Percentiles rank a stretch among this genome's conserved stretches.
These are phyloP conservation scores for Rhodeus uyekii DNA, from an alignment of 2,797 vertebrate genomes.

Conservation along the genomic window DNA sequence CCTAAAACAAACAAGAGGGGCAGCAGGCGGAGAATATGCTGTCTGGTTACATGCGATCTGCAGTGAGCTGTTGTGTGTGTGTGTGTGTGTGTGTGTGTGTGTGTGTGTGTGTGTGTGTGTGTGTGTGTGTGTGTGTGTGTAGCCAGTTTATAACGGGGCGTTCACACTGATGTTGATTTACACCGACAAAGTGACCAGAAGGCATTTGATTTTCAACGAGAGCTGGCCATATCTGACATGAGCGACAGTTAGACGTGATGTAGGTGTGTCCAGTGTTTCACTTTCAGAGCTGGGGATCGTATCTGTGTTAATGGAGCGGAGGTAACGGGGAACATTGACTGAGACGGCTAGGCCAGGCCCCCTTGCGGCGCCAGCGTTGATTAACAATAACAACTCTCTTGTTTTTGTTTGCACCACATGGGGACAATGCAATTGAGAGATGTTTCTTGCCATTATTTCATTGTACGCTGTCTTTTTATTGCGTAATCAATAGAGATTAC, in stretches of 20 bases:
- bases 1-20: constrained; percentile 70
- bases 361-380: background rate
- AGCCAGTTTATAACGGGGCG: background rate
- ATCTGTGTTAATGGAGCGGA: background rate
- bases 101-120: constrained; percentile 15
- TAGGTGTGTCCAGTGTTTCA: background rate
- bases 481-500: background rate
- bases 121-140: constrained; percentile 38
- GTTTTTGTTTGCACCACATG: background rate
- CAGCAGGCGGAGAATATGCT: constrained; percentile 67
- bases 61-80: constrained; percentile 60
- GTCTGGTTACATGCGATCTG: constrained; percentile 57
- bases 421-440: background rate
- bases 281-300: background rate
- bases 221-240: background rate
- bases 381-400: background rate
- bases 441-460: background rate
- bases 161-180: background rate
- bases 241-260: background rate
- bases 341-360: background rate
- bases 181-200: background rate
- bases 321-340: background rate
- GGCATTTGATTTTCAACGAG: constrained; percentile 7
- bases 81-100: constrained; percentile 24
- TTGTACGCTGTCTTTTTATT: background rate